These are phyloP conservation scores for Holothuria leucospilota DNA, from an alignment of 53 echinoderm and acorn worm species.

Conservation along the genomic window DNA sequence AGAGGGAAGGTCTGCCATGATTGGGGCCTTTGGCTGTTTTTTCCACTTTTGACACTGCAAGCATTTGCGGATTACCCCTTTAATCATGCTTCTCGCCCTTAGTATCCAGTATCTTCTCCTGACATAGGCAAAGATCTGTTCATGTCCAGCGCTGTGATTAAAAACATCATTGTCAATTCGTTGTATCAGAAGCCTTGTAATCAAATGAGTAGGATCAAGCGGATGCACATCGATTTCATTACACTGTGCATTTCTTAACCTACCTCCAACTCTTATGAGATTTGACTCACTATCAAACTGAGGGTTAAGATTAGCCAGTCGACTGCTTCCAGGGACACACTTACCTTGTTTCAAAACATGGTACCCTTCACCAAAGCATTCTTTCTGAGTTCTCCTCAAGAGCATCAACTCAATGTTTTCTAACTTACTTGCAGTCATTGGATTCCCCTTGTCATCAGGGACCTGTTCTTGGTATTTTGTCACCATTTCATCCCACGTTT, in stretches of 20 bases:
- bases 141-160: constrained; percentile 30
- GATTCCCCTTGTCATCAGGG: constrained; percentile 9
- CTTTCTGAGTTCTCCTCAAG: constrained; percentile 26
- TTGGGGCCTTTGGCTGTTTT: constrained; percentile 48
- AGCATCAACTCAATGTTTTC: constrained; percentile 20
- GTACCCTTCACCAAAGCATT: constrained; percentile 33
- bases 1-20: constrained; percentile 61
- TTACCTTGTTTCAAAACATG: constrained; percentile 16
- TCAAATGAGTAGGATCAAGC: constrained; percentile 32
- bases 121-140: constrained; percentile 43
- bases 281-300: constrained; percentile 29
- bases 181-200: constrained; percentile 22
- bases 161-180: constrained; percentile 28
- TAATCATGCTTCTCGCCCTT: constrained; percentile 30
- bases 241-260: constrained; percentile 29
- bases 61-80: constrained; percentile 21
- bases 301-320: constrained; percentile 18
- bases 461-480: constrained; percentile 14
- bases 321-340: neutral
- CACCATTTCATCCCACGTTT: constrained; percentile 27
- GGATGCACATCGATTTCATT: constrained; percentile 35
- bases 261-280: constrained; percentile 48
- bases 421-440: constrained; percentile 32
- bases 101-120: constrained; percentile 41
- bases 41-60: constrained; percentile 48